Percentiles rank a stretch among this genome's conserved stretches.
Evolutionary conservation across 2,888 invertebrate species (phyloP).

Genomic region (Apamea sordens): DNA sequence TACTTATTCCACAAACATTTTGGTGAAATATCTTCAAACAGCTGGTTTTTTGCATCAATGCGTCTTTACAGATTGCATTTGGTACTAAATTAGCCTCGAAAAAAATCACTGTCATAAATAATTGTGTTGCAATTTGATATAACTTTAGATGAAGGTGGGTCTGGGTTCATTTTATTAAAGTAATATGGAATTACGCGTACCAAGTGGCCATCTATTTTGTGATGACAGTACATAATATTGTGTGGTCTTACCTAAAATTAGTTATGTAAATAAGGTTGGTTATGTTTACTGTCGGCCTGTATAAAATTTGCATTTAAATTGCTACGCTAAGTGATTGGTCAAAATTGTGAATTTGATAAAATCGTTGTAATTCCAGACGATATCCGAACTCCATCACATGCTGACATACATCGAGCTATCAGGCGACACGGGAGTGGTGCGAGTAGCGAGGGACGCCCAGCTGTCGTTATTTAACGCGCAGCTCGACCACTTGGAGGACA

Average conservation of each 20-base stretch:
- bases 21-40: too few species aligned
- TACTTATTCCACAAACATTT: too few species aligned
- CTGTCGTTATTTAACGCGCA: conserved; percentile 86
- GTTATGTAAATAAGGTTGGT: not conserved
- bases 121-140: too few species aligned
- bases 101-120: too few species aligned
- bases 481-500: conserved; percentile 87
- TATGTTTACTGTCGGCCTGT: not conserved
- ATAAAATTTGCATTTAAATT: not conserved
- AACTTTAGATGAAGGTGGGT: too few species aligned
- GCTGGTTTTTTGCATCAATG: too few species aligned
- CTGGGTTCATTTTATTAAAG: too few species aligned
- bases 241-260: not conserved
- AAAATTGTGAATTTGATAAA: not conserved
- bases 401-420: conserved; percentile 86
- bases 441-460: conserved; percentile 65
- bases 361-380: conserved; percentile 74
- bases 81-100: too few species aligned
- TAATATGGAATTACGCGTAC: too few species aligned
- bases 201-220: too few species aligned
- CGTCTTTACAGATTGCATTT: too few species aligned
- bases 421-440: conserved; percentile 75
- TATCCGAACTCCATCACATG: conserved; percentile 90
- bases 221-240: too few species aligned
- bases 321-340: not conserved